phyloP scores from a whole-genome alignment of 53 echinoderm and acorn worm genomes.

The Temnopleurus reevesii region DNA sequence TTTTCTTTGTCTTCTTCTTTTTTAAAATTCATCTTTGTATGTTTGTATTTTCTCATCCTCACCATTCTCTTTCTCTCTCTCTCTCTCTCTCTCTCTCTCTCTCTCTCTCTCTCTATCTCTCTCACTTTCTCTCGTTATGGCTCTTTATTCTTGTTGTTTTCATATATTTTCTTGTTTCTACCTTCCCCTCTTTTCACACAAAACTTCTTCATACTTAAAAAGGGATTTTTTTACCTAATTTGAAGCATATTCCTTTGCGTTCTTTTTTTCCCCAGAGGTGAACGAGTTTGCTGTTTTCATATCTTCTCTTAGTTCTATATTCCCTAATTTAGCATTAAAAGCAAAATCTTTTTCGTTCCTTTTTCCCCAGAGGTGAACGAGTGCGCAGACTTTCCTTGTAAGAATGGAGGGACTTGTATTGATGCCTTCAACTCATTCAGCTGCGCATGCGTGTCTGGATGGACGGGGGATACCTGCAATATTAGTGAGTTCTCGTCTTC shows the following conservation, averaged over 20 bases:
- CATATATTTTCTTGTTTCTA: neutral
- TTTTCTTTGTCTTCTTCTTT: too few relatives aligned
- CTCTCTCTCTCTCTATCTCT: neutral
- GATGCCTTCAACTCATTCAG: conserved; percentile 38
- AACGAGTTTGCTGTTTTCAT: too few relatives aligned
- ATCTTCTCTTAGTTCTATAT: too few relatives aligned
- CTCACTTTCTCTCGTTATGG: neutral
- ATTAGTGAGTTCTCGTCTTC: conserved; percentile 5
- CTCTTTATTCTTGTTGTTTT: neutral
- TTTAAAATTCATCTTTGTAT: too few relatives aligned
- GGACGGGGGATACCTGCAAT: conserved; percentile 18
- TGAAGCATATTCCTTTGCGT: neutral
- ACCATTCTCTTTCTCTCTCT: neutral
- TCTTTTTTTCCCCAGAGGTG: neutral
- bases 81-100: neutral
- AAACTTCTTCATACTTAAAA: too few relatives aligned
- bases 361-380: conserved; percentile 54
- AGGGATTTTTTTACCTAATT: neutral
- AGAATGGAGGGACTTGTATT: conserved; percentile 57
- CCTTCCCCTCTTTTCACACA: too few relatives aligned
- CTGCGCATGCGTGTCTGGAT: conserved; percentile 42
- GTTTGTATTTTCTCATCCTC: too few relatives aligned
- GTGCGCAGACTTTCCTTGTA: conserved; percentile 51
- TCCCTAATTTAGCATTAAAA: too few relatives aligned
- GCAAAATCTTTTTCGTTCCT: neutral